Base-by-base conservation (phyloP, 2,113 vertebrate genomes). In the Notothenia coriiceps region DNA sequence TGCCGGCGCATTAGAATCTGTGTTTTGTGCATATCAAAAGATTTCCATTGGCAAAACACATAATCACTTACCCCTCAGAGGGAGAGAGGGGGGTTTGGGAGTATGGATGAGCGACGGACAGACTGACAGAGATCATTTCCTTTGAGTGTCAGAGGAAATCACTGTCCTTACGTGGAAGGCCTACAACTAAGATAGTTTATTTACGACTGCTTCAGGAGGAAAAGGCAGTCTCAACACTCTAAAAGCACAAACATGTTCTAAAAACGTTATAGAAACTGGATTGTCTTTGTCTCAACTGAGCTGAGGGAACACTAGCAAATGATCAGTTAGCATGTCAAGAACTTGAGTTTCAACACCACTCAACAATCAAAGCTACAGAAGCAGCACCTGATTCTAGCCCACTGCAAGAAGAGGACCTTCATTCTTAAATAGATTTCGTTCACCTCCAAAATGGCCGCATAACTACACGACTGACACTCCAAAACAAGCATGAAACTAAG, bases 1-100 rank as follows among this genome's bases (percentile, higher is more conserved):
- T 86, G 89, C 87, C 54, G 76, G 61, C 81, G 85, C 90, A 90
- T 93, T 90, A 87, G 90, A 91, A 93, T 94, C 90, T 94, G 90
- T 94, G 93, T 94, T 94, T 93, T 92, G 93, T 92, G 92, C 91
- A 93, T 93, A 94, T 94, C 93, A 94, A 94, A 94, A 90, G 88
- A 91, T 80, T 86, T 91, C 80, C 89, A 92, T 89, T 89, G 92
- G 90, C 91, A 92, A 94, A 94, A 94, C 92, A 93, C 87, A 91
- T 93, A 93, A 94, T 95, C 89, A 91, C 92, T 93, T 89, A 88
- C 83, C 85, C 90, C 90, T 86, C 65, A 85, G 89, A 86, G 88
- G 82, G 70, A 74, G 43, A 47, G 74, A 4, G 18, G 47, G 22
- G 71, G 74, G 61, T n/a, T 22, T 69, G 74, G 61, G 40, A 14